phyloP scores from a whole-genome alignment of 2,888 invertebrate genomes.

The Xanthorhoe spadicearia region DNA sequence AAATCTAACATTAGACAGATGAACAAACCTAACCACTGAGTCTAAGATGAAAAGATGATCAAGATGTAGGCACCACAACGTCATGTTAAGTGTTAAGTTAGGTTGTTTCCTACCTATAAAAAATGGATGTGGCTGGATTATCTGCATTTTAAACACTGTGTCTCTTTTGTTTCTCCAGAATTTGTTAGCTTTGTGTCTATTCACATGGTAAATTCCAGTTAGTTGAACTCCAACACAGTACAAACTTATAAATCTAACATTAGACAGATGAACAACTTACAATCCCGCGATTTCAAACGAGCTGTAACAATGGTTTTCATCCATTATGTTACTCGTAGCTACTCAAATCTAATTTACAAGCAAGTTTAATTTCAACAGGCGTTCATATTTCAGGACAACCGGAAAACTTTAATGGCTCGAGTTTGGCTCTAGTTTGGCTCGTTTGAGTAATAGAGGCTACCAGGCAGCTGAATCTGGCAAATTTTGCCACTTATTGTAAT shows the following conservation, averaged over 20 bases:
- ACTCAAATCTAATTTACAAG: slow-evolving; percentile 44
- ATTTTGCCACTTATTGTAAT: slow-evolving; percentile 62
- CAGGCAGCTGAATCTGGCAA: slow-evolving; percentile 64
- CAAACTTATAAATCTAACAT: slow-evolving; percentile 26
- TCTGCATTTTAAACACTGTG: not conserved
- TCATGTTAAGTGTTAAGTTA: no score
- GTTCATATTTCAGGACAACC: slow-evolving; percentile 63
- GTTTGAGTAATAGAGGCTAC: slow-evolving; percentile 69
- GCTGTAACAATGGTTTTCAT: slow-evolving; percentile 34
- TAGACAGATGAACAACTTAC: slow-evolving; percentile 30
- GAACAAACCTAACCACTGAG: slow-evolving; percentile 25
- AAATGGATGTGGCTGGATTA: no score
- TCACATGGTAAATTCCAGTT: slow-evolving; percentile 4
- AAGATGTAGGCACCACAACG: no score
- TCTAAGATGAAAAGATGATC: no score
- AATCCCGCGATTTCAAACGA: slow-evolving; percentile 30
- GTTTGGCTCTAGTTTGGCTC: slow-evolving; percentile 57
- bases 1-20: slow-evolving; percentile 26
- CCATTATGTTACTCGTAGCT: slow-evolving; percentile 39
- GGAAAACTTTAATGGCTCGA: slow-evolving; percentile 42
- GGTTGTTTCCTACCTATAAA: no score
- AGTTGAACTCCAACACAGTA: slow-evolving; percentile 7
- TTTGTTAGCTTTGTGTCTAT: not conserved
- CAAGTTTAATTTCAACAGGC: slow-evolving; percentile 53
- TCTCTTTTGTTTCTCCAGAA: not conserved